These are phyloP conservation scores for Bungarus multicinctus DNA, from an alignment of 2,113 vertebrate genomes.

Conservation along the genomic window DNA sequence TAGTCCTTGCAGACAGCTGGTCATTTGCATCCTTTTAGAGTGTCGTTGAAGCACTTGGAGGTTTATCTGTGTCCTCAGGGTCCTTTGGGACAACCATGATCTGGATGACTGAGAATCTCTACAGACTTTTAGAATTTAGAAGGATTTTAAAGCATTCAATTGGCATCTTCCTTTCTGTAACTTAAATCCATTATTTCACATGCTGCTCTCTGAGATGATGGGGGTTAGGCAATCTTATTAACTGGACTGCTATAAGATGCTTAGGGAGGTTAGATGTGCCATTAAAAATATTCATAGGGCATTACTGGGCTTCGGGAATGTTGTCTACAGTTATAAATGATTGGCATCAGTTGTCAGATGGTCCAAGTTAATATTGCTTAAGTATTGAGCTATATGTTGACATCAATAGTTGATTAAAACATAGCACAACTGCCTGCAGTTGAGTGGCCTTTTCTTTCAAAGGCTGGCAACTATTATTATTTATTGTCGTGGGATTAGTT, in stretches of 20 bases:
- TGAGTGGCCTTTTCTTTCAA: neutral
- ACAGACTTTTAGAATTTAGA: neutral
- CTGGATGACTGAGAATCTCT: no score
- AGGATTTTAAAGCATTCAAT: neutral
- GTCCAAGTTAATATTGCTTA: constrained; percentile 24
- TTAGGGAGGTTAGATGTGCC: neutral
- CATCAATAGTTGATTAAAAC: neutral
- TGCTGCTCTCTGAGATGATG: neutral
- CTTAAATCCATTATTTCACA: neutral
- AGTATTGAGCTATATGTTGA: neutral
- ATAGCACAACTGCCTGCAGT: neutral
- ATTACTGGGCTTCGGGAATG: neutral
- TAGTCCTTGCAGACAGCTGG: no score
- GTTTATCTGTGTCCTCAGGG: no score
- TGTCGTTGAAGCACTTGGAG: no score
- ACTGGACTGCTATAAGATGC: neutral
- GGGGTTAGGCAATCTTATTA: neutral
- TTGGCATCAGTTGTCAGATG: neutral
- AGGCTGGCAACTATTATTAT: constrained; percentile 3
- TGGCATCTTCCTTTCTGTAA: neutral
- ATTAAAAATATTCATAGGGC: neutral
- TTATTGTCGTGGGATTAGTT: constrained; percentile 13
- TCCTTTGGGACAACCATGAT: no score
- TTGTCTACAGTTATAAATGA: neutral
- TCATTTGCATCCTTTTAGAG: no score